Base-by-base conservation (phyloP, 2,888 invertebrate species). In the Cecidostiba fungosa region DNA sequence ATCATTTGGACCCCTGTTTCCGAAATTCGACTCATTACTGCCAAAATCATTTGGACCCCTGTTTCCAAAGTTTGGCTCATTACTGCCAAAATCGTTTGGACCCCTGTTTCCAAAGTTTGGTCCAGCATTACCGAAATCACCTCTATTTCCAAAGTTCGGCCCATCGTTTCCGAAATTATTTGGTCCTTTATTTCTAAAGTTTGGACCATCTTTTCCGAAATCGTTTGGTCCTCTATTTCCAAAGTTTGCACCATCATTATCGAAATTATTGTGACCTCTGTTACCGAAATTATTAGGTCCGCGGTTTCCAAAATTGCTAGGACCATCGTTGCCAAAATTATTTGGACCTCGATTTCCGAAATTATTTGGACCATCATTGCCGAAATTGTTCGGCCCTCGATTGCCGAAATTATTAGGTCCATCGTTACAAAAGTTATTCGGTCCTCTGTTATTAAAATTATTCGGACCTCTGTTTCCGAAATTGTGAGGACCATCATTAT, bases 221-320 rank as follows among this genome's bases (percentile, higher is more conserved):
- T 88, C 86, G 70, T 77, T 82, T 16, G 85, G 50, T 14, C 86
- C 87, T 47, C 87, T 86, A 32, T 87, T 79, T 70, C 87, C 86
- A 62, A 86, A 87, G 50, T 82, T 26, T 8, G 82, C 39, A 23
- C 73, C 80, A 16, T 50, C 26, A n/a, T 70, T 70, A 10, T 70
- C 79, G 29, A 79, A 79, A 3, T 79, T 32, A 76, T 77, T 59
- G 0, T 32, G 36, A n/a, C 59, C 59, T 19, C 87, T 43, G n/a
- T 78, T 82, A 1, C 59, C 87, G 54, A 86, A 87, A 23, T 85
- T 82, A 36, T 80, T 23, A 10, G 84, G 47, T 14, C 72, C 72
- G 3, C 32, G 19, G 23, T 70, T 70, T 2, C 80, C 72, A 72
- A 80, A 80, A 16, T 80, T 36, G 54, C 54, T 32, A 4, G 54